Conservation (phyloP, 1,140 invertebrate species). For the Cepaea nemoralis region DNA sequence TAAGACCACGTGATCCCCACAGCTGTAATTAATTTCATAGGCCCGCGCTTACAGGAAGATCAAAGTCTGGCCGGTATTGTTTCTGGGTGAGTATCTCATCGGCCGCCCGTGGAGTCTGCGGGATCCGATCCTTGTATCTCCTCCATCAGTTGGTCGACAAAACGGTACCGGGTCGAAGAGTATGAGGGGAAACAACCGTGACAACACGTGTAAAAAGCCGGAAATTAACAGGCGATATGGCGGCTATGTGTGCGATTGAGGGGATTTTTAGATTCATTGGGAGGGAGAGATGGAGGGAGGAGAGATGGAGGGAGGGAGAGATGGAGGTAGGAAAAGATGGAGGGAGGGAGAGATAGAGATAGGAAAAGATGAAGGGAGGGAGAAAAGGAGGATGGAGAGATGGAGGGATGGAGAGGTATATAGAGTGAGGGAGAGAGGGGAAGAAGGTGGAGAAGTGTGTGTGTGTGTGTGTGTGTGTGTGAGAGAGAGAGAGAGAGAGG, state of each 20-base stretch:
- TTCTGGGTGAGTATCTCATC: too few relatives aligned
- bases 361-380: background rate
- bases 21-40: background rate
- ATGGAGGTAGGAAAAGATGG: too few relatives aligned
- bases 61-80: background rate
- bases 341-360: background rate
- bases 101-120: background rate
- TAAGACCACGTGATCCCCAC: background rate
- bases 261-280: background rate
- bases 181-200: background rate
- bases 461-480: too few relatives aligned
- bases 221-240: conserved; percentile 27
- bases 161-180: background rate
- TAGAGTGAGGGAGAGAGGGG: background rate
- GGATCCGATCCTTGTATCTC: background rate
- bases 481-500: conserved; percentile 12
- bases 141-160: background rate
- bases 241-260: background rate
- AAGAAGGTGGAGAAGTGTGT: background rate
- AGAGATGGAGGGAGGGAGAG: background rate
- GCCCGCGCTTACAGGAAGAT: background rate
- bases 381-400: too few relatives aligned
- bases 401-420: background rate
- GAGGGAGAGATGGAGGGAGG: background rate
- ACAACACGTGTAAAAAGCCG: conserved; percentile 35